These are phyloP conservation scores for Megaceryle maxima DNA, from an alignment of 2,113 vertebrate genomes.

Conservation along the genomic window DNA sequence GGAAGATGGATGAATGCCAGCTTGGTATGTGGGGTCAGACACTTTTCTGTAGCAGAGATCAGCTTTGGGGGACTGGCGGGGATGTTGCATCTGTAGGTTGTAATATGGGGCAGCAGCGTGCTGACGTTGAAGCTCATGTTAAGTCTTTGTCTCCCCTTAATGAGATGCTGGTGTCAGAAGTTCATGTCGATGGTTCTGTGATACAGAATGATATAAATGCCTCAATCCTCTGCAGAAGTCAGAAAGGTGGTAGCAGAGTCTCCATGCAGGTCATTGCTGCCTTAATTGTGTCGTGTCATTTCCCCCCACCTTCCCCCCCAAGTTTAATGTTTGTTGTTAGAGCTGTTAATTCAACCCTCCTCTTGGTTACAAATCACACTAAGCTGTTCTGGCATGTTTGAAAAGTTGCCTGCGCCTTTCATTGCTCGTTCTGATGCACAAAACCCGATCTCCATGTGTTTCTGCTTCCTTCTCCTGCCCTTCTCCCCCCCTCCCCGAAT, in stretches of 20 bases:
- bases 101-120: neutral
- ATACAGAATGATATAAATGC: neutral
- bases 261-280: neutral
- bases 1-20: neutral
- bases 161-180: conserved; percentile 12
- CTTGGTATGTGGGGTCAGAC: neutral
- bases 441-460: conserved; percentile 8
- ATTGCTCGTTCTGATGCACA: conserved; percentile 7
- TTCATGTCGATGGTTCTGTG: neutral
- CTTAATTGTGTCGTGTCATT: neutral
- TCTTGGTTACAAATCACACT: conserved; percentile 28
- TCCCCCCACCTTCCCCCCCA: rapidly evolving
- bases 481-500: neutral
- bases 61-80: neutral
- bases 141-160: conserved; percentile 15
- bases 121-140: neutral
- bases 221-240: neutral
- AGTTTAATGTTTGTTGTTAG: neutral
- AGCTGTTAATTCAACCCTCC: conserved; percentile 6
- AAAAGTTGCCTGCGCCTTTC: conserved; percentile 17
- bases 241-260: neutral
- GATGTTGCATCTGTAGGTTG: neutral
- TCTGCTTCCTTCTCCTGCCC: conserved; percentile 12
- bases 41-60: neutral
- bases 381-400: conserved; percentile 13